These are phyloP conservation scores for Vombatus ursinus DNA, from an alignment of 2,113 vertebrate species.

Conservation along the genomic window DNA sequence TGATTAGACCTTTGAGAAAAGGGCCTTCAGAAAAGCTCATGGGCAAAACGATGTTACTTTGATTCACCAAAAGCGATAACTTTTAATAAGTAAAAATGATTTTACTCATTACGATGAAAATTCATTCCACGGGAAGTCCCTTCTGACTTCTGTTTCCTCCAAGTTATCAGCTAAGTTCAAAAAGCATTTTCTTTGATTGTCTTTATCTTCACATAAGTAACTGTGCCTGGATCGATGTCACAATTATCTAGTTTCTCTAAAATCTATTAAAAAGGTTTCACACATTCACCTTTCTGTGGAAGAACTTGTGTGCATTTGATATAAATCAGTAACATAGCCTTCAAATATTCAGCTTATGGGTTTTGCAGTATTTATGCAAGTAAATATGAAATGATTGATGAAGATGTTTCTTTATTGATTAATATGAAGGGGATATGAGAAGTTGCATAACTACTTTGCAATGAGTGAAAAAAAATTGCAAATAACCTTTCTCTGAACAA, in stretches of 20 bases:
- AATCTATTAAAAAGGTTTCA: background rate
- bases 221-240: background rate
- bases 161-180: background rate
- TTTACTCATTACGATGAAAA: background rate
- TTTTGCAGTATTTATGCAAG: background rate
- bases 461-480: background rate
- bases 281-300: background rate
- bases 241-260: background rate
- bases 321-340: background rate
- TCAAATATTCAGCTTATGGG: background rate
- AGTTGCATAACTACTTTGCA: background rate
- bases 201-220: background rate
- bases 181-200: background rate
- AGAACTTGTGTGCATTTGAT: background rate
- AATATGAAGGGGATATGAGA: background rate
- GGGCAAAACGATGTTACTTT: background rate
- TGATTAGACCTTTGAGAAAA: background rate
- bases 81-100: background rate
- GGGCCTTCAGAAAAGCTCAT: background rate
- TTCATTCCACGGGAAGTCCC: background rate
- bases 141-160: background rate
- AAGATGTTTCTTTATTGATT: background rate
- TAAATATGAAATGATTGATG: background rate
- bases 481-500: background rate
- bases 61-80: background rate